Conservation (phyloP, 2,113 vertebrate genomes). For the Anthoscopus minutus region DNA sequence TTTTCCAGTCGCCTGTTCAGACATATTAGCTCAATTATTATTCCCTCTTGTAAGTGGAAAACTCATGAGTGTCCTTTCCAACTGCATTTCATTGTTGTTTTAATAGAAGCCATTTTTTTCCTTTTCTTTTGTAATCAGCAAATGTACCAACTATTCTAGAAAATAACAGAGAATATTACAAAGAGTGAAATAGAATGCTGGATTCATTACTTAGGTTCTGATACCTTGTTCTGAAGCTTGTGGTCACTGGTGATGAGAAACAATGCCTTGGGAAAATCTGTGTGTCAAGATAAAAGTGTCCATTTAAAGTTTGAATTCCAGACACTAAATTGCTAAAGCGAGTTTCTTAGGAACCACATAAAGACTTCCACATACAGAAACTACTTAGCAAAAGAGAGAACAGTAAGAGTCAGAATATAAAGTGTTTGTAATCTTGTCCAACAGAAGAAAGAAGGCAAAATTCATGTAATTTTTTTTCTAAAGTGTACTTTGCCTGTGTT, state of each 20-base stretch:
- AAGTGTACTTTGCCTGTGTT: neutral
- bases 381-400: neutral
- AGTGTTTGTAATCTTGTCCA: neutral
- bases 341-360: neutral
- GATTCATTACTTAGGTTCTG: neutral
- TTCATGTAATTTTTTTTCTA: neutral
- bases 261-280: slow-evolving; percentile 3
- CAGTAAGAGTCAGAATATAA: neutral
- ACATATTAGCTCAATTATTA: neutral
- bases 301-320: neutral
- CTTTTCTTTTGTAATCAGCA: neutral
- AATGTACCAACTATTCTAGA: neutral
- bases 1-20: neutral
- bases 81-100: neutral
- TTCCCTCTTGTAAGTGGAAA: neutral
- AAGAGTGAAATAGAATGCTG: neutral
- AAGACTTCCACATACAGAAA: neutral
- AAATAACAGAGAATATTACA: neutral
- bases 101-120: neutral
- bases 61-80: neutral
- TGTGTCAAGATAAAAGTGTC: slow-evolving; percentile 20
- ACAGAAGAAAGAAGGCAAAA: neutral
- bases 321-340: neutral
- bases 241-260: neutral
- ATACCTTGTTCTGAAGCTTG: neutral